Conservation (phyloP, 2,113 vertebrate species). For the Podarcis muralis region DNA sequence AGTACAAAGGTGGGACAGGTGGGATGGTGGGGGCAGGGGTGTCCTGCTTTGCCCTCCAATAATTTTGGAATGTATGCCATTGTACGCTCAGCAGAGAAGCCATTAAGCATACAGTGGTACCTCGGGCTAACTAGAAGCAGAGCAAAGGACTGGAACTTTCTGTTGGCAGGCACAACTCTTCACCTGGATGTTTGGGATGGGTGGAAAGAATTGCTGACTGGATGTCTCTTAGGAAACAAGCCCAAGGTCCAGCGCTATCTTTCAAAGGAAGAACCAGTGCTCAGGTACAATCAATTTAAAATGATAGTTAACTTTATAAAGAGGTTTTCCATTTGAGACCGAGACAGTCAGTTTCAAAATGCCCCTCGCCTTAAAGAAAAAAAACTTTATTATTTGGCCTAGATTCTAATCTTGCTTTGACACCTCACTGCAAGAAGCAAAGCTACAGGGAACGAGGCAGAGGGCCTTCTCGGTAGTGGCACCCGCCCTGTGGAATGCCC, state of each 20-base stretch:
- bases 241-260: constrained; percentile 69
- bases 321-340: not conserved
- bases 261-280: constrained; percentile 68
- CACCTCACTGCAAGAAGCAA: too few relatives aligned
- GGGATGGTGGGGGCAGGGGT: too few relatives aligned
- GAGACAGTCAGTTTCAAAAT: not conserved
- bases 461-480: too few relatives aligned
- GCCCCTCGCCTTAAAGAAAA: not conserved
- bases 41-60: too few relatives aligned
- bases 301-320: not conserved
- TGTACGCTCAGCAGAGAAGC: too few relatives aligned
- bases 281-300: constrained; percentile 58
- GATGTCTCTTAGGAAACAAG: constrained; percentile 73
- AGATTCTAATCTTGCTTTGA: not conserved
- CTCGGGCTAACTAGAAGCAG: not conserved
- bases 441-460: too few relatives aligned
- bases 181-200: constrained; percentile 79
- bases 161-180: constrained; percentile 68
- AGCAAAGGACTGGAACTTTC: not conserved
- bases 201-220: constrained; percentile 76
- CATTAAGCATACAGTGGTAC: not conserved
- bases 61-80: too few relatives aligned
- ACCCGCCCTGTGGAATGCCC: too few relatives aligned
- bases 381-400: not conserved
- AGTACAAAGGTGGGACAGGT: too few relatives aligned